Conservation (phyloP, 2,113 vertebrate genomes). For the Archocentrus centrarchus region DNA sequence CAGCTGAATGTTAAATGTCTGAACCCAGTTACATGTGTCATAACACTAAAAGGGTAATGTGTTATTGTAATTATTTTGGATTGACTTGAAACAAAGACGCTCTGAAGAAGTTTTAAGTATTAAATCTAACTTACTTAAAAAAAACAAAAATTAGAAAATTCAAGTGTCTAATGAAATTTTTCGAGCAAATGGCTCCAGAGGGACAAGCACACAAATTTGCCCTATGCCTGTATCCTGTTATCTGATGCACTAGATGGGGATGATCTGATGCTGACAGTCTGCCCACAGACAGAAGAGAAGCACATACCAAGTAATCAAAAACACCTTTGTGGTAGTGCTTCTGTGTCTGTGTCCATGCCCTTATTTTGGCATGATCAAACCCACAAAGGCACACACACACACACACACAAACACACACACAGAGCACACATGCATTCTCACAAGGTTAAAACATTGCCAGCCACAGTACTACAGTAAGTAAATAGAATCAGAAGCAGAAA, state of each 20-base stretch:
- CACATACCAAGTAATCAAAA: background rate
- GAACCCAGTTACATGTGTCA: background rate
- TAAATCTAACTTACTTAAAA: background rate
- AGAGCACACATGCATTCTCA: no score
- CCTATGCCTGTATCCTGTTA: background rate
- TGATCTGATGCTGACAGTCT: background rate
- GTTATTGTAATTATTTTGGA: background rate
- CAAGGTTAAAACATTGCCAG: background rate
- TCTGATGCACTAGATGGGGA: background rate
- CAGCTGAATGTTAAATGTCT: background rate
- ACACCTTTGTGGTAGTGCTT: background rate
- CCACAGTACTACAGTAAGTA: background rate
- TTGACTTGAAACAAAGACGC: background rate
- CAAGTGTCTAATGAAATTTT: background rate
- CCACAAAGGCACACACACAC: background rate
- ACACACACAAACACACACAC: background rate
- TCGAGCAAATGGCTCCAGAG: background rate
- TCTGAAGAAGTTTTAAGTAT: background rate
- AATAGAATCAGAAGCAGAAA: background rate
- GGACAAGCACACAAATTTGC: background rate
- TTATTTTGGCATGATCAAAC: background rate
- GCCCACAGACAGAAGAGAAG: background rate
- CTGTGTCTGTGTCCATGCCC: background rate
- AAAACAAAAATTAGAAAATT: background rate
- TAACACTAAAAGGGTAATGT: background rate